Evolutionary conservation across 2,888 invertebrate species (phyloP).

Genomic region (Eilema griseolum): DNA sequence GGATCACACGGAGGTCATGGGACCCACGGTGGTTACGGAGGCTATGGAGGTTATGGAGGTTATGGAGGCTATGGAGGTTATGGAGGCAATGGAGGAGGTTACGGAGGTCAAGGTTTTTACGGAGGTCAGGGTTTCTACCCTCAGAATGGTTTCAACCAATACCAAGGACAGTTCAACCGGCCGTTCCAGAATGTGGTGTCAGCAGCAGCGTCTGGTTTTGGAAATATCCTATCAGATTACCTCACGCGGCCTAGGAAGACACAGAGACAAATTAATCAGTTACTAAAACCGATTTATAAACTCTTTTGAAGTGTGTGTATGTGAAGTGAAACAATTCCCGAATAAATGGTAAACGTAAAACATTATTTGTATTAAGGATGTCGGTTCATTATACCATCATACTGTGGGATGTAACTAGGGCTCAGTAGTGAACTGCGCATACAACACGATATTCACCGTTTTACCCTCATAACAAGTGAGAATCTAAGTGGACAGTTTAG

Average conservation of each 20-base stretch:
- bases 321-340: slow-evolving; percentile 4
- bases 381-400: neutral
- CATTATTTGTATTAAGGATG: neutral
- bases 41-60: slow-evolving; percentile 46
- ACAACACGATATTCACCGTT: neutral
- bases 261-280: slow-evolving; percentile 73
- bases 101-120: slow-evolving; percentile 39
- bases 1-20: slow-evolving; percentile 50
- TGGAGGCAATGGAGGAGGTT: slow-evolving; percentile 33
- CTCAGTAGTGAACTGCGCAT: neutral
- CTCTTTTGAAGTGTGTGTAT: slow-evolving; percentile 60
- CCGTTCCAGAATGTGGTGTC: slow-evolving; percentile 74
- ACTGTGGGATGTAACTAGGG: neutral
- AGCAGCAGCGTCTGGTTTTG: slow-evolving; percentile 84
- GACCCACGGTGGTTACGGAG: slow-evolving; percentile 45
- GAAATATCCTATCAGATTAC: slow-evolving; percentile 82
- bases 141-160: slow-evolving; percentile 46
- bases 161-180: slow-evolving; percentile 52
- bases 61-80: slow-evolving; percentile 38
- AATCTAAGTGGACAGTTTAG: no score
- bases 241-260: slow-evolving; percentile 72
- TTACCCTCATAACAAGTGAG: no score
- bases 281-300: slow-evolving; percentile 74
- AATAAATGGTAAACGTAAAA: neutral
- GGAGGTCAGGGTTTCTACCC: slow-evolving; percentile 38